These are phyloP conservation scores for Echeneis naucrates DNA, from an alignment of 2,797 vertebrate genomes.

Conservation along the genomic window DNA sequence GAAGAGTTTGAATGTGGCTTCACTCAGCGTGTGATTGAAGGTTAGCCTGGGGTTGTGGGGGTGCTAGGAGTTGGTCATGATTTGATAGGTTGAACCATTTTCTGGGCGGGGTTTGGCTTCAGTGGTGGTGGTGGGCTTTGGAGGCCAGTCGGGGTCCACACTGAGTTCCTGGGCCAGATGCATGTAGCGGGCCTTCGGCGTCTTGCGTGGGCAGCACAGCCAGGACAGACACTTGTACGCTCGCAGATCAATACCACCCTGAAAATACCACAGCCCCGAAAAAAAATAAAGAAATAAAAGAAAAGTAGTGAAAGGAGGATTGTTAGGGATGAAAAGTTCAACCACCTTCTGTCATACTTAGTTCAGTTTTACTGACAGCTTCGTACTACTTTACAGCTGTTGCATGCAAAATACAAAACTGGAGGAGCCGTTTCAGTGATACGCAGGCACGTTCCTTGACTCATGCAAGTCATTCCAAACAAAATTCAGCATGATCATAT, in stretches of 20 bases:
- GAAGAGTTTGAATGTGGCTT: slow-evolving; percentile 22
- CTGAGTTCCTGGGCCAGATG: slow-evolving; percentile 96
- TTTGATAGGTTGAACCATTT: slow-evolving; percentile 87
- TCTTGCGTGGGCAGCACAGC: slow-evolving; percentile 83
- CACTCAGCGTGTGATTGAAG: slow-evolving; percentile 24
- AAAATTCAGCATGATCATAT: slow-evolving; percentile 51
- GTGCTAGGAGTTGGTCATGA: slow-evolving; percentile 88
- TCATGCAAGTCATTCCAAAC: slow-evolving; percentile 51
- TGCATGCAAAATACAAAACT: slow-evolving; percentile 54
- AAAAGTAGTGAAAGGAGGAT: slow-evolving; percentile 13
- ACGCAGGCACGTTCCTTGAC: slow-evolving; percentile 12
- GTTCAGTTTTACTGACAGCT: neutral
- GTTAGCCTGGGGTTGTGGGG: slow-evolving; percentile 2
- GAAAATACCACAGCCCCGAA: slow-evolving; percentile 52
- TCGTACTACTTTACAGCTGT: slow-evolving; percentile 29
- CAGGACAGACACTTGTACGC: slow-evolving; percentile 81
- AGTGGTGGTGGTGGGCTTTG: slow-evolving; percentile 95
- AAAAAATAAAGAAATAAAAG: slow-evolving; percentile 24
- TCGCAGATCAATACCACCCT: slow-evolving; percentile 86
- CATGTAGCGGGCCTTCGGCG: slow-evolving; percentile 95
- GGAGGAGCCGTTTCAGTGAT: neutral
- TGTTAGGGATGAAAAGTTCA: neutral
- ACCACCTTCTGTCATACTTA: neutral
- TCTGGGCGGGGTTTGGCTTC: slow-evolving; percentile 90
- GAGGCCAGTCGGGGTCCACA: slow-evolving; percentile 97